phyloP scores from a whole-genome alignment of 30 jellyfish, hydroid and myxozoan genomes.

The Hydractinia symbiolongicarpus region DNA sequence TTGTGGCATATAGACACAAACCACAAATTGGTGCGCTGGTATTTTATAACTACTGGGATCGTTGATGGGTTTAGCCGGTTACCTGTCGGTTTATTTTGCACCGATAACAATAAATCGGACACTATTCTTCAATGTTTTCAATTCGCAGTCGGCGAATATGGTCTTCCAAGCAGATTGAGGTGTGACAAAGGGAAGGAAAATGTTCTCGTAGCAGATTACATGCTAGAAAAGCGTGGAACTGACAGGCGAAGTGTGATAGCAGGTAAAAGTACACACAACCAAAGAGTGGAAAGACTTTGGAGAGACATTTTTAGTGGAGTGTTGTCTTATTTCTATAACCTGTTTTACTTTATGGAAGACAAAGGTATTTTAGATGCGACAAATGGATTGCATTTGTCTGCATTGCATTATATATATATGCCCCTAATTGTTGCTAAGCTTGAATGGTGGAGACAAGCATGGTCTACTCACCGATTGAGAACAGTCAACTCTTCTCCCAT shows the following conservation, averaged over 20 bases:
- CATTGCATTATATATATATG: too few species aligned
- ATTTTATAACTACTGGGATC: background rate
- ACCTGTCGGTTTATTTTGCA: slow-evolving; percentile 1
- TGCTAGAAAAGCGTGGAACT: too few species aligned
- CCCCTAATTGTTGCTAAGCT: too few species aligned
- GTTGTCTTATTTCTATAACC: slow-evolving; percentile 18
- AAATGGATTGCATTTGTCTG: too few species aligned
- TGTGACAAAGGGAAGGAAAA: slow-evolving; percentile 31
- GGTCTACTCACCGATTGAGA: too few species aligned
- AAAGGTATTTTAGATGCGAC: too few species aligned
- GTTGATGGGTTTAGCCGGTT: slow-evolving; percentile 15
- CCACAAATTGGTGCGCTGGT: too few species aligned
- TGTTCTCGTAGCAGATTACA: slow-evolving; percentile 16
- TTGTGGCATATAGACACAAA: too few species aligned
- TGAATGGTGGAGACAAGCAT: too few species aligned
- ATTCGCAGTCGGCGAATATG: slow-evolving; percentile 11
- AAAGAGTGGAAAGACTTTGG: slow-evolving; percentile 24
- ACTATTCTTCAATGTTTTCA: slow-evolving; percentile 15
- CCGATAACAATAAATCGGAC: slow-evolving; percentile 22
- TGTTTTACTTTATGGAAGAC: background rate
- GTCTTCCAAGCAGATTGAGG: slow-evolving; percentile 29
- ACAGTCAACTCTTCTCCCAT: too few species aligned
- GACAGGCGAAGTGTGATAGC: too few species aligned
- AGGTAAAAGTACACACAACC: too few species aligned
- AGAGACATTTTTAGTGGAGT: slow-evolving; percentile 29